phyloP scores from a whole-genome alignment of 2,888 invertebrate species.

The Eucera pruinosa region DNA sequence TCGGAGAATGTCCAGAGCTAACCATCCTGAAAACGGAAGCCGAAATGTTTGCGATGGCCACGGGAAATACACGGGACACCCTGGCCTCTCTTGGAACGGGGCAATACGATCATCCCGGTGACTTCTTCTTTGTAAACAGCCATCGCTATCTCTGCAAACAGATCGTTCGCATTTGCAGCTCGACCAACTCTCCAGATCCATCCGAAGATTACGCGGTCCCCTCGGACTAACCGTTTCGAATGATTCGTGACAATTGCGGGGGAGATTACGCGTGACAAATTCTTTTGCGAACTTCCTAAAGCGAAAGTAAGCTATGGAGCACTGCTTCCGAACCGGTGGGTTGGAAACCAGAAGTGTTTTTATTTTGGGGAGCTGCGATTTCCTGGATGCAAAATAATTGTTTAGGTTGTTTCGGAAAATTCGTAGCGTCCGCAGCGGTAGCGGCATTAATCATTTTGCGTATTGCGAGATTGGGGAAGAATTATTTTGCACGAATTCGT shows the following conservation, averaged over 20 bases:
- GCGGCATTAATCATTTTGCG: too few relatives aligned
- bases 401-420: too few relatives aligned
- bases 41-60: slow-evolving; percentile 65
- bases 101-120: slow-evolving; percentile 52
- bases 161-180: slow-evolving; percentile 46
- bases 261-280: neutral
- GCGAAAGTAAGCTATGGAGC: too few relatives aligned
- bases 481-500: too few relatives aligned
- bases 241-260: slow-evolving; percentile 33
- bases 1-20: slow-evolving; percentile 69
- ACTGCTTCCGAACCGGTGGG: too few relatives aligned
- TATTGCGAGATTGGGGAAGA: too few relatives aligned
- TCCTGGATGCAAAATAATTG: too few relatives aligned
- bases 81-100: slow-evolving; percentile 6
- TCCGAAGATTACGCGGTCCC: slow-evolving; percentile 15
- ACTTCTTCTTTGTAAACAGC: slow-evolving; percentile 62
- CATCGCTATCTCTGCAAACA: slow-evolving; percentile 54
- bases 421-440: too few relatives aligned
- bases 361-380: too few relatives aligned
- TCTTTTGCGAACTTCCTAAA: neutral
- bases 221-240: slow-evolving; percentile 1
- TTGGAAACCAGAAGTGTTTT: too few relatives aligned
- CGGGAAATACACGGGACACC: slow-evolving; percentile 8
- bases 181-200: slow-evolving; percentile 31
- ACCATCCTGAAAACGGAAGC: slow-evolving; percentile 71